Evolutionary conservation across 2,113 vertebrate species (phyloP).

Genomic region (Neodon shergylaensis): DNA sequence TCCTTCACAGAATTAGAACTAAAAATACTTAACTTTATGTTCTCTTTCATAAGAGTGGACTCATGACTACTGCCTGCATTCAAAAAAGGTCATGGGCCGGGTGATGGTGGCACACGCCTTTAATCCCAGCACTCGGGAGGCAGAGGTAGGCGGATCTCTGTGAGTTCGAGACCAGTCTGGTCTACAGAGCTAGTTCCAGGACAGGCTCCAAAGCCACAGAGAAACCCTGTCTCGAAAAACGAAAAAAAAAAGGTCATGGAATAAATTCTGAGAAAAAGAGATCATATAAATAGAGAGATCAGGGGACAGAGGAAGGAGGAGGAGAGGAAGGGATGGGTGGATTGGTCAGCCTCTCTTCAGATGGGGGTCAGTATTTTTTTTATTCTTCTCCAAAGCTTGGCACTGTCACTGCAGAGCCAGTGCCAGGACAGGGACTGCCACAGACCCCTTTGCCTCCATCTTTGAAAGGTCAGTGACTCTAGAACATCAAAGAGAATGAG

Average conservation of each 20-base stretch:
- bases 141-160: too few species aligned
- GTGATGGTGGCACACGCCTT: too few species aligned
- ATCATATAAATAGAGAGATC: neutral
- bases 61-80: neutral
- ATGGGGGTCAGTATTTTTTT: neutral
- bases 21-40: neutral
- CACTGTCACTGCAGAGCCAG: constrained; percentile 32
- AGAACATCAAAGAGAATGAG: constrained; percentile 41
- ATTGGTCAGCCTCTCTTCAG: neutral
- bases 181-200: too few species aligned
- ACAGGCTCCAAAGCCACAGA: too few species aligned
- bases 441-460: constrained; percentile 17
- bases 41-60: neutral
- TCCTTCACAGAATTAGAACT: neutral
- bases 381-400: neutral
- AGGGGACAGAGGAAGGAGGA: fast-evolving
- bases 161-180: too few species aligned
- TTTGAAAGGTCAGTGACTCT: constrained; percentile 45
- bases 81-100: neutral
- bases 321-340: fast-evolving
- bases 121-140: too few species aligned
- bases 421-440: constrained; percentile 5
- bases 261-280: neutral
- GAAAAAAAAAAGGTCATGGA: neutral
- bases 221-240: too few species aligned